Percentiles rank a stretch among this genome's conserved stretches.
phyloP scores from a whole-genome alignment of 1,140 invertebrate genomes.

The Drosophila equinoxialis region DNA sequence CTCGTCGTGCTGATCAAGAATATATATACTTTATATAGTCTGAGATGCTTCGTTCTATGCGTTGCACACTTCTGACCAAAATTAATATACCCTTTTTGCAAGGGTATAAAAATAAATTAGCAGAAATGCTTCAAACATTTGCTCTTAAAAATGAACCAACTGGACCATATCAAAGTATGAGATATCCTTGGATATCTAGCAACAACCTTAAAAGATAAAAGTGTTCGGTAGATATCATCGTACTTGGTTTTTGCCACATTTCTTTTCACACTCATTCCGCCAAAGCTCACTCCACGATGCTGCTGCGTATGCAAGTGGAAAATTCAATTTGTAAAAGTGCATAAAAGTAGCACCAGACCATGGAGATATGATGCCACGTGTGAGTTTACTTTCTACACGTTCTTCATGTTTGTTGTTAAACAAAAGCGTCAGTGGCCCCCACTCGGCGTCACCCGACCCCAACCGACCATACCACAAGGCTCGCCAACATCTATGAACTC shows the following conservation, averaged over 20 bases:
- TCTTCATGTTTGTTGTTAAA: constrained; percentile 70
- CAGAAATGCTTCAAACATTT: too few relatives aligned
- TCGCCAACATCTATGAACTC: background rate
- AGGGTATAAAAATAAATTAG: too few relatives aligned
- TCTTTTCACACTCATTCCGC: constrained; percentile 28
- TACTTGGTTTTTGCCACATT: background rate
- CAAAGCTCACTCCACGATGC: background rate
- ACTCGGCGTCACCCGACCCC: constrained; percentile 27
- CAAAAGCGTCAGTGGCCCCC: constrained; percentile 55
- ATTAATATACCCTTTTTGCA: too few relatives aligned
- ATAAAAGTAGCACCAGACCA: constrained; percentile 65
- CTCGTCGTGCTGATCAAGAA: too few relatives aligned
- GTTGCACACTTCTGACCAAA: too few relatives aligned
- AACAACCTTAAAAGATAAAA: background rate
- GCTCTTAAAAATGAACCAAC: too few relatives aligned
- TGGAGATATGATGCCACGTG: constrained; percentile 43
- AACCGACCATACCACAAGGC: background rate
- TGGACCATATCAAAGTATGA: constrained; percentile 3
- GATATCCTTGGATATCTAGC: background rate
- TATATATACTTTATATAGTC: too few relatives aligned
- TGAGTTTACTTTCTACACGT: constrained; percentile 58
- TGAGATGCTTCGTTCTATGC: too few relatives aligned
- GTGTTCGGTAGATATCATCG: background rate
- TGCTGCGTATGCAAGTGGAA: constrained; percentile 71
- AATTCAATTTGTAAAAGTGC: constrained; percentile 80